Conservation (phyloP, 2,888 invertebrate genomes). For the Caenorhabditis sinica region DNA sequence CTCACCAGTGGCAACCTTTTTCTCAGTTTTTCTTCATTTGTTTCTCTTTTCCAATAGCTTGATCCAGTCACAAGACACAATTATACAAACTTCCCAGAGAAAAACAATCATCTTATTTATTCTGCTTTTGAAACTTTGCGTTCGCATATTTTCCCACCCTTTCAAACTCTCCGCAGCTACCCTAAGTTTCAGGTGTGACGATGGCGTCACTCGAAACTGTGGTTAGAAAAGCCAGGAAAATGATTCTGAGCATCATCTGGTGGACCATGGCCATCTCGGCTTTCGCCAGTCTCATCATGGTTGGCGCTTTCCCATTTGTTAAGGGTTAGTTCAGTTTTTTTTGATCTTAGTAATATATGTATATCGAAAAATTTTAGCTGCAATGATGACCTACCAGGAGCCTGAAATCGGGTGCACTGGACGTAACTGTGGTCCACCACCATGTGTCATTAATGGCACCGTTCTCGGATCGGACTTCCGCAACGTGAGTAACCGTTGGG, state of each 20-base stretch:
- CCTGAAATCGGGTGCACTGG: not conserved
- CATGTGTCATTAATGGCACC: conserved; percentile 39
- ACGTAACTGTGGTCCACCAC: not conserved
- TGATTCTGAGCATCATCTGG: not conserved
- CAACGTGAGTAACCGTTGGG: conserved; percentile 4
- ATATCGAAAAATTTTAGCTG: not conserved
- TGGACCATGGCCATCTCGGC: conserved; percentile 8
- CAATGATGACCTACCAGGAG: conserved; percentile 4
- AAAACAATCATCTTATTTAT: no score
- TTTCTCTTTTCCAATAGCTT: not conserved
- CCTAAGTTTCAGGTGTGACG: not conserved
- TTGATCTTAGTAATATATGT: not conserved
- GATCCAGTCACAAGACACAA: not conserved
- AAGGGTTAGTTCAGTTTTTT: conserved; percentile 4
- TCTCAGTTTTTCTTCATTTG: not conserved
- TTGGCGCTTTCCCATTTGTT: conserved; percentile 35
- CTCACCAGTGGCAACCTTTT: not conserved
- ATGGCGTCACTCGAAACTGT: not conserved
- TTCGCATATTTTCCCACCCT: no score
- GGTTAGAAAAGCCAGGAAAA: not conserved
- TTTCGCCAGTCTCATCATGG: not conserved
- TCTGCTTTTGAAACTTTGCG: no score
- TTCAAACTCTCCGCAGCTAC: no score
- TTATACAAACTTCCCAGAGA: no score
- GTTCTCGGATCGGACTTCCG: conserved; percentile 26